These are phyloP conservation scores for Carpatolechia fugitivella DNA, from an alignment of 2,888 invertebrate species.

Conservation along the genomic window DNA sequence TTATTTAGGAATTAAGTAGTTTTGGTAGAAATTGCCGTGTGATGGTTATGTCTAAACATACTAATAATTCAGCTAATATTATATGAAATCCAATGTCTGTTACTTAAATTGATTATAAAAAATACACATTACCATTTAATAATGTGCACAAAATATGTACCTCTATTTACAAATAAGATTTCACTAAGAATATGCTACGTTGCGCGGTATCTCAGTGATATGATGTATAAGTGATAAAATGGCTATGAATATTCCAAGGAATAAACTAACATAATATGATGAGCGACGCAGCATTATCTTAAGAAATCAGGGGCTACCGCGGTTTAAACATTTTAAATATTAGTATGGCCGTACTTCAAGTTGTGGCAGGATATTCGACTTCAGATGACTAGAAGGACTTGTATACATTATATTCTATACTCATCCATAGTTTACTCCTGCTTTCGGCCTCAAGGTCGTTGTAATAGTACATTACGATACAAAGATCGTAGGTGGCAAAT, in stretches of 20 bases:
- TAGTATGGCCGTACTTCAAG: no score
- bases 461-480: no score
- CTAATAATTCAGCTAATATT: neutral
- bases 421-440: no score
- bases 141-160: slow-evolving; percentile 8
- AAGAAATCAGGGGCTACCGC: no score
- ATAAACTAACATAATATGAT: no score
- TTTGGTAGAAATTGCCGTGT: neutral
- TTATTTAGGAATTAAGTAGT: slow-evolving; percentile 11
- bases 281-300: neutral
- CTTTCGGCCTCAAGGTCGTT: no score
- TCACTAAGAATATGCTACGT: neutral
- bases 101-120: neutral
- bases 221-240: neutral
- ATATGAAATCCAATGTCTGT: neutral
- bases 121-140: neutral
- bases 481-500: no score
- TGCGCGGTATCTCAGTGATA: neutral
- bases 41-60: neutral
- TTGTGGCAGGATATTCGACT: no score
- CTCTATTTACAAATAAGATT: neutral
- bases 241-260: neutral
- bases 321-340: no score
- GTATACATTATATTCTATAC: no score
- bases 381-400: no score